phyloP scores from a whole-genome alignment of 2,113 vertebrate genomes.

The Spea bombifrons region DNA sequence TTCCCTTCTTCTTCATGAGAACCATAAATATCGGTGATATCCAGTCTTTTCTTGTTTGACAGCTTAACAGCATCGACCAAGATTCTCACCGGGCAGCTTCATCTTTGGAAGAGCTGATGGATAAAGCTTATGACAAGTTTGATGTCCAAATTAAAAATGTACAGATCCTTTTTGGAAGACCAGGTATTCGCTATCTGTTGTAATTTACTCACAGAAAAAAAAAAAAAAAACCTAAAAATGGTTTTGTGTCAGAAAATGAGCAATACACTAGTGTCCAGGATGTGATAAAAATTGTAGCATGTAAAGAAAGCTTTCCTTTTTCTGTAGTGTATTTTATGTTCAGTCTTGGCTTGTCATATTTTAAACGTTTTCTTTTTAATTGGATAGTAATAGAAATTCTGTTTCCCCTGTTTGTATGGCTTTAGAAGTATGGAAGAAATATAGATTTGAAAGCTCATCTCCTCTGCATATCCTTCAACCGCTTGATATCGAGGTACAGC shows the following conservation, averaged over 20 bases:
- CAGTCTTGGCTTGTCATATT: no score
- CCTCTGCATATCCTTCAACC: conserved; percentile 85
- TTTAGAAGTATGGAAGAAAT: conserved; percentile 83
- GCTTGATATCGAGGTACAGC: conserved; percentile 83
- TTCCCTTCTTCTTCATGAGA: no score
- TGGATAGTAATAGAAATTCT: no score
- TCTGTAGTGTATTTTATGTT: no score
- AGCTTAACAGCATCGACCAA: conserved; percentile 85
- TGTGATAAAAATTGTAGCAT: no score
- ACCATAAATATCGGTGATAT: no score
- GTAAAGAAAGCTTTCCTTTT: no score
- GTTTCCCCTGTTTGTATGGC: neutral
- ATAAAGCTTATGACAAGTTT: conserved; percentile 92
- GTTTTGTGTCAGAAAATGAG: no score
- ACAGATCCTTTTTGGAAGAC: conserved; percentile 86
- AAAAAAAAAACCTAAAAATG: no score
- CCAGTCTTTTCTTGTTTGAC: conserved; percentile 29
- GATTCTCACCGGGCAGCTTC: conserved; percentile 62
- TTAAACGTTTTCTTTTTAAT: no score
- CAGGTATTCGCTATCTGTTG: conserved; percentile 67
- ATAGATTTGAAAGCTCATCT: conserved; percentile 76
- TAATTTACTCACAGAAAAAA: no score
- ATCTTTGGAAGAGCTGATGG: conserved; percentile 94
- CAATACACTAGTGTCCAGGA: no score
- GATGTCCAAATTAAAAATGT: conserved; percentile 83